A percentile compares a stretch with the other conserved stretches of the same genome.
phyloP scores from a whole-genome alignment of 92 coral and sea anemone genomes.

The Porites rus region DNA sequence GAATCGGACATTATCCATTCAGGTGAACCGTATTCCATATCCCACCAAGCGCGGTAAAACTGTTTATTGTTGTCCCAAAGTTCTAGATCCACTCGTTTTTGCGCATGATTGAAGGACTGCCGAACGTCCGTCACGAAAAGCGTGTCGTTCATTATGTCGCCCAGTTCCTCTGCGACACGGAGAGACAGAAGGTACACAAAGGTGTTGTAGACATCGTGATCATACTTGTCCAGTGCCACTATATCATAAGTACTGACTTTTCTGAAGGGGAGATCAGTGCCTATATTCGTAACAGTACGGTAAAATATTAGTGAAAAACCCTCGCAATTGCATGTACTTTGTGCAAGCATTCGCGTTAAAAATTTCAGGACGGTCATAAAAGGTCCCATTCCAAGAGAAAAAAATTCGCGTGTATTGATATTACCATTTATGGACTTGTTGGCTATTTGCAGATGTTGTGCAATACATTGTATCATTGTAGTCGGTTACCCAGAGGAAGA shows the following conservation, averaged over 20 bases:
- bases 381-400: too few relatives aligned
- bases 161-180: constrained; percentile 73
- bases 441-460: too few relatives aligned
- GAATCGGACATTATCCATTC: constrained; percentile 95
- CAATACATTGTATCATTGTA: too few relatives aligned
- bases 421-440: too few relatives aligned
- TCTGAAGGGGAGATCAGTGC: constrained; percentile 87
- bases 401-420: too few relatives aligned
- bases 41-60: constrained; percentile 92
- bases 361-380: too few relatives aligned
- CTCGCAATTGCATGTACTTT: too few relatives aligned
- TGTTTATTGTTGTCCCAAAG: constrained; percentile 73
- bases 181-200: constrained; percentile 76
- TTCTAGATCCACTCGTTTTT: constrained; percentile 67
- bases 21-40: constrained; percentile 88
- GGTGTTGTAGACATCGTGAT: constrained; percentile 83
- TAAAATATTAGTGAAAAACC: too few relatives aligned
- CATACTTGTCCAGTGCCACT: constrained; percentile 83
- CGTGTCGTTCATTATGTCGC: constrained; percentile 60
- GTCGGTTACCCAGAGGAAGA: too few relatives aligned
- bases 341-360: too few relatives aligned
- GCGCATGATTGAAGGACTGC: constrained; percentile 64
- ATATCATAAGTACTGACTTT: constrained; percentile 81
- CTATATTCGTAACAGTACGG: constrained; percentile 23
- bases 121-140: constrained; percentile 46